Conservation (phyloP, 1,140 invertebrate species). For the Drosophila sulfurigaster region DNA sequence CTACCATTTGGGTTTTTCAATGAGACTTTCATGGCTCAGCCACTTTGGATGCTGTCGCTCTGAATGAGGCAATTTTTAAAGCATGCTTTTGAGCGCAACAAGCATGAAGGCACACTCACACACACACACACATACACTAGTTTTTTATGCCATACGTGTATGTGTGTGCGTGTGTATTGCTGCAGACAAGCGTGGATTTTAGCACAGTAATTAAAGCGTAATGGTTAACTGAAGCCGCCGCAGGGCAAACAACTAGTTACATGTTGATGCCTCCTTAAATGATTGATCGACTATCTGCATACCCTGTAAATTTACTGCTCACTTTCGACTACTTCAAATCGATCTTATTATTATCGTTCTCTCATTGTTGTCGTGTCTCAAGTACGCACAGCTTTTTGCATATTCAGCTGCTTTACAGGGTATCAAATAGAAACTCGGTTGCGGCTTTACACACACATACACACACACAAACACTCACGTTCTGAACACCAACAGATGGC, state of each 20-base stretch:
- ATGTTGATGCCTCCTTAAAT: background rate
- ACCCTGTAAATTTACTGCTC: constrained; percentile 15
- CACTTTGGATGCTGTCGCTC: constrained; percentile 11
- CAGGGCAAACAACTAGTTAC: constrained; percentile 40
- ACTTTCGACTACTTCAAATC: background rate
- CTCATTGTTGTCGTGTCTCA: background rate
- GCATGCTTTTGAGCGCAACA: constrained; percentile 66
- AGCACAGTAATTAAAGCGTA: constrained; percentile 80
- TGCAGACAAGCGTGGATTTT: constrained; percentile 76
- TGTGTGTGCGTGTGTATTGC: constrained; percentile 50
- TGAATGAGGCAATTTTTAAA: constrained; percentile 63
- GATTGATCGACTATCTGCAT: background rate
- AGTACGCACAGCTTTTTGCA: too few species aligned
- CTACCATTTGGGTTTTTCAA: constrained; percentile 21
- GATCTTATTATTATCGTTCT: too few species aligned
- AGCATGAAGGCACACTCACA: constrained; percentile 47
- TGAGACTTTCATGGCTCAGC: constrained; percentile 24
- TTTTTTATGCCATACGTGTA: constrained; percentile 3
- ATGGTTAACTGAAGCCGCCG: constrained; percentile 75
- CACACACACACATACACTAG: constrained; percentile 12
- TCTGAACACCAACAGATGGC: constrained; percentile 25
- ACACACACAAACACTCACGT: constrained; percentile 23
- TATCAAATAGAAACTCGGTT: constrained; percentile 15
- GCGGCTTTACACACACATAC: constrained; percentile 31
- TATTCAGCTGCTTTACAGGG: constrained; percentile 3